Evolutionary conservation across 2,888 invertebrate species (phyloP).

Genomic region (Euphydryas editha): DNA sequence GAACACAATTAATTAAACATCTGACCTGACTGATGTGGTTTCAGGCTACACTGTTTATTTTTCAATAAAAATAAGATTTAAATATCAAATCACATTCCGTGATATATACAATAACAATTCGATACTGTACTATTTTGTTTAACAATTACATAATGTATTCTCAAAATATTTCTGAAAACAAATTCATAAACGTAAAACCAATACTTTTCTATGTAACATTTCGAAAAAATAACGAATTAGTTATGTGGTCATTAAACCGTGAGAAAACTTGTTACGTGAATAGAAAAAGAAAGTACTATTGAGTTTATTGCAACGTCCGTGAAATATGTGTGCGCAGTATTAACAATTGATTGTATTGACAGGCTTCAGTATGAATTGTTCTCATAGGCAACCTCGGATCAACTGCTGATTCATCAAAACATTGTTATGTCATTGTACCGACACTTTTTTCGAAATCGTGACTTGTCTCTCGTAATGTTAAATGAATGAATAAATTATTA

Average conservation of each 20-base stretch:
- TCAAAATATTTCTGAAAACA: slow-evolving; percentile 26
- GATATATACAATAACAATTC: too few species aligned
- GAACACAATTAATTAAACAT: too few species aligned
- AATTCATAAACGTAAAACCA: slow-evolving; percentile 30
- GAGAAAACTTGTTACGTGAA: slow-evolving; percentile 45
- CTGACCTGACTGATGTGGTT: too few species aligned
- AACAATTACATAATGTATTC: background rate
- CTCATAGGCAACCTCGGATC: slow-evolving; percentile 10
- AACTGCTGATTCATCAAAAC: slow-evolving; percentile 27
- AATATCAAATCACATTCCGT: too few species aligned
- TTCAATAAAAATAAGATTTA: too few species aligned
- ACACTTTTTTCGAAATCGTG: slow-evolving; percentile 24
- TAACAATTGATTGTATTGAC: slow-evolving; percentile 33
- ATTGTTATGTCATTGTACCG: slow-evolving; percentile 30
- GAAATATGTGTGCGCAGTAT: slow-evolving; percentile 29
- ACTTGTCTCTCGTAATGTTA: slow-evolving; percentile 12
- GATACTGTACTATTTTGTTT: too few species aligned
- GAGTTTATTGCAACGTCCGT: slow-evolving; percentile 35
- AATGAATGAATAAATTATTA: slow-evolving; percentile 12
- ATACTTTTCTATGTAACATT: slow-evolving; percentile 27
- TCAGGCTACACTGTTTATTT: too few species aligned
- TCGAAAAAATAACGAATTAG: slow-evolving; percentile 37
- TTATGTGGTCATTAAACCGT: slow-evolving; percentile 42
- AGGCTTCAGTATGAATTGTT: slow-evolving; percentile 29
- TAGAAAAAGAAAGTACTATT: slow-evolving; percentile 48